Base-by-base conservation (phyloP, 2,113 vertebrate species). In the Leiothrix lutea region DNA sequence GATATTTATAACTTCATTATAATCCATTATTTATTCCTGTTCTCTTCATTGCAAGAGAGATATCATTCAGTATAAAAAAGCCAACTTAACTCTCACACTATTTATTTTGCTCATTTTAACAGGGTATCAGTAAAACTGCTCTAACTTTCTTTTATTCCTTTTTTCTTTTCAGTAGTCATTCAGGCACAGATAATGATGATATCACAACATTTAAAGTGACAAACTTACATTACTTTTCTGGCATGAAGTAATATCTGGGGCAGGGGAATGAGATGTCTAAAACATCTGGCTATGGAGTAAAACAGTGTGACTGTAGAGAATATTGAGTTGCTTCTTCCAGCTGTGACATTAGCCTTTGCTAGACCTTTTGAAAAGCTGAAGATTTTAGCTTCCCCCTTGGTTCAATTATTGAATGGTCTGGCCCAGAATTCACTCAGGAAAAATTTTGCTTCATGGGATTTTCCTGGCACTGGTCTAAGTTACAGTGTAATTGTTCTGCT, bases 1-100 rank as follows among this genome's bases (percentile, higher is more conserved):
- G 73, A 70, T 92, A 97, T 96, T 95, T 94, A 91, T 95, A 95
- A 85, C 89, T 95, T 95, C 84, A 72, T 94, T 94, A 77, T 77
- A 77, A 62, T 72, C 70, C 19, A 4, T 45, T 71, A 26, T 81
- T 95, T 94, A 48, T 81, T 92, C 42, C 35, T 64, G 38, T 18
- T 89, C 31, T 91, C 24, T 69, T 89, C 57, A 74, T 71, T 81
- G 29, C 33, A 40, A 36, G 61, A 73, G 23, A 75, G 23, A 44
- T 12, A 65, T 33, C 26, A 42, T 33, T 90, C 58, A 50, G 18
- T 82, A 35, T 61, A 8, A 25, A 73, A 58, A 2, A 24, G 10
- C 1, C 12, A 11, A 15, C 12, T 5, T 47, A 45, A 7, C 16
- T 81, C 13, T 77, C 21, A 17, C 33, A 44, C 50, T 80, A 18